Evolutionary conservation across 2,797 vertebrate genomes (phyloP), one percentile per base, ranked within the genome.

Genomic region (Lates japonicus): DNA sequence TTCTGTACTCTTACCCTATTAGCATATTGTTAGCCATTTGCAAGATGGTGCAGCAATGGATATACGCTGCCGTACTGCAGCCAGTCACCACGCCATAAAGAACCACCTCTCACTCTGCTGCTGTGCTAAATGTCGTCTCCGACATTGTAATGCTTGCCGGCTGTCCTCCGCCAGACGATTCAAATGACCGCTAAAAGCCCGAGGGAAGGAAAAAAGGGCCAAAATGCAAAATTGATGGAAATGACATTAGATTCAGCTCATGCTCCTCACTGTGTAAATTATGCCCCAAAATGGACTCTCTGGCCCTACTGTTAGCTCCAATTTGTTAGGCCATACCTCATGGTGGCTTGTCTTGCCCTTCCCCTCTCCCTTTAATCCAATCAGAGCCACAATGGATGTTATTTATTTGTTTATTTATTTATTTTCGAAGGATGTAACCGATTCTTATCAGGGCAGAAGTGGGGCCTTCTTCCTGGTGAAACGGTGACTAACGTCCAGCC

Each of bases 341-440:
- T 1, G 57, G 82, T 61, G 84, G 78, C 91, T 88, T n/a, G 86
- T 81, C 89, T 73, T 80, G 88, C 88, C 93, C 90, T 89, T 89
- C 88, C 84, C 75, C 80, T 93, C 90, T 90, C 86, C 82, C 84
- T 93, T 85, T 95, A 95, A 96, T 95, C 89, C 86, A 87, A 95
- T 95, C 92, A 94, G 63, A 83, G 90, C 90, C 89, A 90, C 90
- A 78, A 82, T 92, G 91, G 91, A 94, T 90, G 92, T 93, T 95
- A 94, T 95, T 95, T 94, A 95, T 95, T 95, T 95, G 91, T 93
- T 95, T 95, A 94, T 95, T 94, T 95, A 94, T 95, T 94, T 95
- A 88, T 95, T 94, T 92, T 91, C 86, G 25, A 92, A 94, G 92
- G 94, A 94, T 93, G 91, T 85, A 93, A 89, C 82, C 76, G 93